phyloP scores from a whole-genome alignment of 2,888 invertebrate species.

The Itoplectis maculator region DNA sequence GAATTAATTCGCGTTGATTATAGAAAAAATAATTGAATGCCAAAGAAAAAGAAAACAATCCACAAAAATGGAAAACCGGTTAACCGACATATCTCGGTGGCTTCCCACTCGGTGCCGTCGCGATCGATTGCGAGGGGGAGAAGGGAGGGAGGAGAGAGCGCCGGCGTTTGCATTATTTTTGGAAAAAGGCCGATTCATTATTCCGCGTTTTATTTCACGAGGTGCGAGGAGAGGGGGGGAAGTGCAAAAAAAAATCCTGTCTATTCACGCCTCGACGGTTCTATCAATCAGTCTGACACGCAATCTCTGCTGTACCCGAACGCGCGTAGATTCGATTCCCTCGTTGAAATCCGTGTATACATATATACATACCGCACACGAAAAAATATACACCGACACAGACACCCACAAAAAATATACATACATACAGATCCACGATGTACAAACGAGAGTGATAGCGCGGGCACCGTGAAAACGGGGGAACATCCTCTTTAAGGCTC shows the following conservation, averaged over 20 bases:
- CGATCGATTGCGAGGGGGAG: too few species aligned
- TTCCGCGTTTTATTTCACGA: not conserved
- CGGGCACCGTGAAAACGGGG: conserved; percentile 54
- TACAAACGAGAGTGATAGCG: conserved; percentile 39
- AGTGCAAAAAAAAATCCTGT: conserved; percentile 4
- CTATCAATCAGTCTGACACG: conserved; percentile 15
- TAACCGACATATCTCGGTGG: too few species aligned
- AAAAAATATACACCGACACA: not conserved
- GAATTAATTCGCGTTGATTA: too few species aligned
- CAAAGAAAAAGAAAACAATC: too few species aligned
- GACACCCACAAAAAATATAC: not conserved
- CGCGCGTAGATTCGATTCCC: conserved; percentile 19
- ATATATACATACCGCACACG: not conserved
- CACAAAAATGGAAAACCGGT: too few species aligned
- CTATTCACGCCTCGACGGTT: conserved; percentile 11
- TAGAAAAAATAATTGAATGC: too few species aligned
- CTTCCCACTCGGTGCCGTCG: too few species aligned
- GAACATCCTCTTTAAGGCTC: conserved; percentile 67
- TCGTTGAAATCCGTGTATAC: conserved; percentile 11
- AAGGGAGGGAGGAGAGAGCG: too few species aligned
- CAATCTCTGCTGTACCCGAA: not conserved
- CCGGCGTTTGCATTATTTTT: not conserved
- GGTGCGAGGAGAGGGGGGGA: too few species aligned
- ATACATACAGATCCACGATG: too few species aligned
- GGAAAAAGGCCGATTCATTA: not conserved